Percentiles rank a stretch among this genome's conserved stretches.
phyloP scores from a whole-genome alignment of 2,113 vertebrate genomes.

The Silurus glanis region DNA sequence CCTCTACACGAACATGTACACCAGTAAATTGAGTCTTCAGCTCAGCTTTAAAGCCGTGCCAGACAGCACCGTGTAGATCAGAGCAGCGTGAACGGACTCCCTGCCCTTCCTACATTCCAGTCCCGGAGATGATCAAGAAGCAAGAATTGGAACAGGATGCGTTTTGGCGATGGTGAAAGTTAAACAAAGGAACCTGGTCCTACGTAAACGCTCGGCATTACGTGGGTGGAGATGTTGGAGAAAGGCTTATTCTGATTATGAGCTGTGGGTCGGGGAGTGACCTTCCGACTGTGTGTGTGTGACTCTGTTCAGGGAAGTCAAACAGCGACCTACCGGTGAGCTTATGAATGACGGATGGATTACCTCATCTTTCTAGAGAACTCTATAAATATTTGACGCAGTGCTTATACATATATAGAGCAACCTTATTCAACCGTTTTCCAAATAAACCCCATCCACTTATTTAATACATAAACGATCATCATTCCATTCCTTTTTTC shows the following conservation, averaged over 20 bases:
- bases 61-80: neutral
- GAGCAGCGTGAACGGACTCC: neutral
- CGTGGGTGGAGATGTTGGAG: neutral
- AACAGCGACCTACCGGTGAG: neutral
- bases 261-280: neutral
- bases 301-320: neutral
- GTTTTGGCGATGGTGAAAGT: neutral
- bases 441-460: neutral
- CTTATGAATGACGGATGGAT: slow-evolving; percentile 25
- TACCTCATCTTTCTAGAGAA: slow-evolving; percentile 41
- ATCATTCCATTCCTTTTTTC: neutral
- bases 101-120: slow-evolving; percentile 15
- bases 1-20: neutral
- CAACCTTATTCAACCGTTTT: neutral
- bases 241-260: neutral
- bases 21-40: neutral
- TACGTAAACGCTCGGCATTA: neutral
- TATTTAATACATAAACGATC: neutral
- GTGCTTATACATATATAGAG: neutral
- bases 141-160: neutral
- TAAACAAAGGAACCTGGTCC: slow-evolving; percentile 3
- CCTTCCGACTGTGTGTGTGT: neutral
- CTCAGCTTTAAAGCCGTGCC: neutral
- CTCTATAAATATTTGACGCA: slow-evolving; percentile 50
- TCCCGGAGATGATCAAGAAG: neutral